These are phyloP conservation scores for Oriolus oriolus DNA, from an alignment of 2,113 vertebrate species.

Conservation along the genomic window DNA sequence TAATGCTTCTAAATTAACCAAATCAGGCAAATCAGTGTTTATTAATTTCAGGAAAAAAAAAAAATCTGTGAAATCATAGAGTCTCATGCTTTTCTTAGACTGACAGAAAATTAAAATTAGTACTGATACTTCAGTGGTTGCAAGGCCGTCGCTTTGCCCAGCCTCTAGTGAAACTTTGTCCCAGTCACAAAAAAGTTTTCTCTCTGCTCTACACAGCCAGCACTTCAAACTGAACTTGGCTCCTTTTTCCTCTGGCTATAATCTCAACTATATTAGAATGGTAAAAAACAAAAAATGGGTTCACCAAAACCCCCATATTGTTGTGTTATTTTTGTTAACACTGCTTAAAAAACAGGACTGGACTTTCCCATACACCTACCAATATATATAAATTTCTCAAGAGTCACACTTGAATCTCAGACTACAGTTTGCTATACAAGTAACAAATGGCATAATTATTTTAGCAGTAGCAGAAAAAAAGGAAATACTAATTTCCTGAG, in stretches of 20 bases:
- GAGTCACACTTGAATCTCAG: not conserved
- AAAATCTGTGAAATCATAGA: not conserved
- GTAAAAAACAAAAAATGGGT: not conserved
- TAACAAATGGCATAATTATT: not conserved
- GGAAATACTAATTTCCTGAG: not conserved
- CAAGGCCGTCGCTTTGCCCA: not conserved
- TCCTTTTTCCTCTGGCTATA: not conserved
- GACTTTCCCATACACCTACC: not conserved
- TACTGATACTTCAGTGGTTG: not conserved
- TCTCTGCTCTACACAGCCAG: not conserved
- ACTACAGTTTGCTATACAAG: not conserved
- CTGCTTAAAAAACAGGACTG: not conserved
- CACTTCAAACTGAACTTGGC: not conserved
- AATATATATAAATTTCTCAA: not conserved
- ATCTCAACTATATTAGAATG: not conserved
- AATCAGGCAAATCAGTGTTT: not conserved
- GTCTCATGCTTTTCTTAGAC: not conserved
- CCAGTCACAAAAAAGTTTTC: conserved; percentile 22
- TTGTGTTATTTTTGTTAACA: not conserved
- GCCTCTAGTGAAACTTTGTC: conserved; percentile 41
- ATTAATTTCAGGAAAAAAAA: not conserved
- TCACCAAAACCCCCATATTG: not conserved
- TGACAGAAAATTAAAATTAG: not conserved
- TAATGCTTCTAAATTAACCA: not conserved
- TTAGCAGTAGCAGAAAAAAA: fast-evolving